Conservation (phyloP, 37 sponge, comb jelly and placozoan genomes). For the Eunapius fragilis region DNA sequence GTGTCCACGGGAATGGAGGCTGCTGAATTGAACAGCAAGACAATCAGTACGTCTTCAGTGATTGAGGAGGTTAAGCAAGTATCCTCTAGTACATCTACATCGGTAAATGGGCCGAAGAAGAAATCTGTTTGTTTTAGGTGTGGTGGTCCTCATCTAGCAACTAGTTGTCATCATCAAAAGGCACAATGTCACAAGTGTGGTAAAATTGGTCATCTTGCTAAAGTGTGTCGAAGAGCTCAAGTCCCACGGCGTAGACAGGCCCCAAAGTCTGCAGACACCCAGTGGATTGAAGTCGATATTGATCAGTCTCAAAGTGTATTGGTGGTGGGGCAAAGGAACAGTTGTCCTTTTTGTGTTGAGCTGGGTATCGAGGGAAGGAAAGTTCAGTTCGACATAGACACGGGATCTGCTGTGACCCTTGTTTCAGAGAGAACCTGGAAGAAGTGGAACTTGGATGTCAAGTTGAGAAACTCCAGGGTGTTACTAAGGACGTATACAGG, state of each 20-base stretch:
- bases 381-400: slow-evolving; percentile 8
- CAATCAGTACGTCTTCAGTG: neutral
- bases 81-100: neutral
- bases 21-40: slow-evolving; percentile 7
- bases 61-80: too few relatives aligned
- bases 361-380: neutral
- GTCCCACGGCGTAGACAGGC: too few relatives aligned
- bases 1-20: slow-evolving; percentile 5
- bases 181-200: slow-evolving; percentile 2
- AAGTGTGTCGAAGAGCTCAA: neutral
- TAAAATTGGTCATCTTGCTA: neutral
- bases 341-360: neutral
- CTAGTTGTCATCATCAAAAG: neutral
- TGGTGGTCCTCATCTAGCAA: neutral
- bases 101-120: neutral
- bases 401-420: slow-evolving; percentile 13
- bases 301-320: too few relatives aligned
- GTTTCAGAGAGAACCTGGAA: neutral
- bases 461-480: too few relatives aligned
- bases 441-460: too few relatives aligned
- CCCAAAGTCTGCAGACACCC: too few relatives aligned
- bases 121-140: neutral
- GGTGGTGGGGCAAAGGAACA: too few relatives aligned
- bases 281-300: too few relatives aligned
- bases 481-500: too few relatives aligned